Base-by-base conservation (phyloP, 1,140 invertebrate species). In the Drosophila aff. region DNA sequence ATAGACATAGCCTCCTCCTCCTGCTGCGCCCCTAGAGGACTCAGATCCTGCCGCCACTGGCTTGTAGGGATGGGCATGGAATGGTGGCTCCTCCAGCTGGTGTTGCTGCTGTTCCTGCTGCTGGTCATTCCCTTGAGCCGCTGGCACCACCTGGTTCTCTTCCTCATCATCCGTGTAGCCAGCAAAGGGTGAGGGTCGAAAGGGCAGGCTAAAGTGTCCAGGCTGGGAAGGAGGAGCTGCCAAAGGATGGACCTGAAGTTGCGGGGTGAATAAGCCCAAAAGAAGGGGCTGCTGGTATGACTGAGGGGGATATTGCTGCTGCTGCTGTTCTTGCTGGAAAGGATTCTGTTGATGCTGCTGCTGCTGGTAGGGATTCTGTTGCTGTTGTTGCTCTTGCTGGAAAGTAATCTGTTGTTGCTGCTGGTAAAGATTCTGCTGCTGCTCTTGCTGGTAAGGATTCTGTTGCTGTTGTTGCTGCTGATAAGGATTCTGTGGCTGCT, bases 171-270 rank as follows among this genome's bases (percentile, higher is more conserved):
- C 74, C 7, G 74, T 62, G 40, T 78, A 78, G 23, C 75, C 75
- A 9, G 50, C 64, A 33, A 78, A 78, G 18, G 74, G 74, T 5
- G 75, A 78, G 3, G 75, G 74, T 23, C 75, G 46, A 41, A 78
- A 78, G 11, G 75, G 75, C 57, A 78, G 52, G 8, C 23, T 21
- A 26, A 78, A 78, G 13, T 77, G 64, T 21, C 49, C 58, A 1
- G 64, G 21, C 23, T 77, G 74, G 1, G 43, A 23, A 13, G 50
- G 41, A 23, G 73, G 57, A 26, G 57, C 31, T 23, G 62, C 46
- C 36, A 53, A 15, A 2, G 28, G 40, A 33, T 31, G 36, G 2
- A 50, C 26, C 28, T 67, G 73, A 15, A 66, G 21, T 6, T 76
- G 75, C 0, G 75, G 62, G 1, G 49, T 38, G 1, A 77, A 77